Conservation (phyloP, 2,797 vertebrate species). For the Tapera naevia region DNA sequence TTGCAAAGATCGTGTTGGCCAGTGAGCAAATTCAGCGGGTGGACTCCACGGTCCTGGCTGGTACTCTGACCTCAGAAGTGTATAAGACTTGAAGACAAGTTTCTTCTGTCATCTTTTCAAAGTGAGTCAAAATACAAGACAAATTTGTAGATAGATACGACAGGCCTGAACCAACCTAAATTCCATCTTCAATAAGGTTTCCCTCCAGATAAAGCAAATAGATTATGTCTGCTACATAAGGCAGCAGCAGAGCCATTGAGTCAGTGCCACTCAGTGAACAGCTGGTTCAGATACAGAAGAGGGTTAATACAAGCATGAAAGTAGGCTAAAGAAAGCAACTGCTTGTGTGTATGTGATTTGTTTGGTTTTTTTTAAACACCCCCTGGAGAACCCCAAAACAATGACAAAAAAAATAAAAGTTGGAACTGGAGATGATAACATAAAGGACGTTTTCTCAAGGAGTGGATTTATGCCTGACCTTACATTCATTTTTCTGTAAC, state of each 20-base stretch:
- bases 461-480: neutral
- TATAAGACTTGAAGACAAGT: neutral
- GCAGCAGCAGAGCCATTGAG: neutral
- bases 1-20: neutral
- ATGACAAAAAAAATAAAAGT: neutral
- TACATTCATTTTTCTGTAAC: neutral
- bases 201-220: neutral
- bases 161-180: neutral
- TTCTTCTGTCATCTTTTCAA: neutral
- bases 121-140: neutral
- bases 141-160: neutral
- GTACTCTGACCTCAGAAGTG: neutral
- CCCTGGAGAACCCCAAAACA: neutral
- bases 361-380: too few relatives aligned
- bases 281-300: neutral
- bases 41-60: neutral
- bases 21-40: neutral
- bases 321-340: neutral
- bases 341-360: too few relatives aligned
- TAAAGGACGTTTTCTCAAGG: neutral
- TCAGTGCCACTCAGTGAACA: neutral
- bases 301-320: neutral
- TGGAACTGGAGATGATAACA: neutral
- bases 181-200: neutral
- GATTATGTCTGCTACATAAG: neutral